These are phyloP conservation scores for Fistularia commersonii DNA, from an alignment of 2,797 vertebrate species.

Conservation along the genomic window DNA sequence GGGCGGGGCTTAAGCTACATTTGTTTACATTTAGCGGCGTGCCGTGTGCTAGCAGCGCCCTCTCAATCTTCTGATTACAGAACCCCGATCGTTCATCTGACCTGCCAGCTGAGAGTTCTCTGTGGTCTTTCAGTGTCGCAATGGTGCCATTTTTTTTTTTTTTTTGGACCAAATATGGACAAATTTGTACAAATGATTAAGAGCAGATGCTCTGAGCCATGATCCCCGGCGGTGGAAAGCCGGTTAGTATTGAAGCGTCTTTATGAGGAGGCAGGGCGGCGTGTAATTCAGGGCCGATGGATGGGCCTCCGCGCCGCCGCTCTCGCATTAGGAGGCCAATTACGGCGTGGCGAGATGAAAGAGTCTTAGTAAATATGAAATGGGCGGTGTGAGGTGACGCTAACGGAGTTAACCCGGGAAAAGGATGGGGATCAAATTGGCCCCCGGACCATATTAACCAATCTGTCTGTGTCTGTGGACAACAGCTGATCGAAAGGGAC, in stretches of 20 bases:
- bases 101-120: conserved; percentile 18
- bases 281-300: conserved; percentile 70
- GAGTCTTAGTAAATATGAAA: conserved; percentile 75
- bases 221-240: conserved; percentile 64
- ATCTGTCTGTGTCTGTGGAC: conserved; percentile 65
- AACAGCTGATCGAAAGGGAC: conserved; percentile 62
- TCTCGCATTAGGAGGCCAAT: conserved; percentile 71
- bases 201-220: conserved; percentile 68
- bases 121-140: conserved; percentile 21
- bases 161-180: conserved; percentile 42
- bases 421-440: conserved; percentile 56
- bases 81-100: conserved; percentile 16
- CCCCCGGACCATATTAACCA: conserved; percentile 70
- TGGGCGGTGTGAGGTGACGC: conserved; percentile 63
- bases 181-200: conserved; percentile 53
- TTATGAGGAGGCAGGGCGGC: conserved; percentile 47
- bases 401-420: conserved; percentile 78
- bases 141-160: conserved; percentile 43
- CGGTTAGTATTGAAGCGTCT: conserved; percentile 81
- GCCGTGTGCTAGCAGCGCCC: conserved; percentile 6
- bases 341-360: conserved; percentile 67
- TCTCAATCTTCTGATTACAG: conserved; percentile 3
- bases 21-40: no score
- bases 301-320: conserved; percentile 65
- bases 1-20: no score